These are phyloP conservation scores for Phymatocera aterrima DNA, from an alignment of 2,888 invertebrate species.

Conservation along the genomic window DNA sequence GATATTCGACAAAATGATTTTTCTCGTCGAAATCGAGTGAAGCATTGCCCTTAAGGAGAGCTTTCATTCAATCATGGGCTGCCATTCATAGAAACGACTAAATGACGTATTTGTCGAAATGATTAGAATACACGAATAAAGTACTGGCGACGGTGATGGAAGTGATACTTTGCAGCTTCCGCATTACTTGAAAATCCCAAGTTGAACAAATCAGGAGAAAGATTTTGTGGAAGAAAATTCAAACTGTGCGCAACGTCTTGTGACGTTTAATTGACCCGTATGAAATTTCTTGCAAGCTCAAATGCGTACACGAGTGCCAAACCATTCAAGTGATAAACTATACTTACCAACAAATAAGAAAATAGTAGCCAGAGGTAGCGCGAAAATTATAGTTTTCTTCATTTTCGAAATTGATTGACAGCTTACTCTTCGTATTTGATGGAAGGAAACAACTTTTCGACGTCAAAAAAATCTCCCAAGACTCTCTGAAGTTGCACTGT, in stretches of 20 bases:
- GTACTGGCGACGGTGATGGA: too few relatives aligned
- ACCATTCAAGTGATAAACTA: neutral
- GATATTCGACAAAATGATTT: too few relatives aligned
- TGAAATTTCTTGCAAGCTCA: neutral
- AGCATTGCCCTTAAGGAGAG: too few relatives aligned
- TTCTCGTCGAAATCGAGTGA: too few relatives aligned
- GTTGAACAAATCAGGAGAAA: neutral
- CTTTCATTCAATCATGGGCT: too few relatives aligned
- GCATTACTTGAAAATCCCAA: neutral
- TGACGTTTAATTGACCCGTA: neutral
- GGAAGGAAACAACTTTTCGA: neutral
- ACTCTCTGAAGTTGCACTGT: conserved; percentile 36
- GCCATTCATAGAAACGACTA: too few relatives aligned
- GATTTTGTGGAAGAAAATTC: neutral
- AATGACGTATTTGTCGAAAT: too few relatives aligned
- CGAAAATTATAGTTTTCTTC: neutral
- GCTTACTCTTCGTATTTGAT: neutral
- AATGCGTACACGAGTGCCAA: neutral
- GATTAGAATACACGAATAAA: too few relatives aligned
- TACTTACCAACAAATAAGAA: conserved; percentile 17
- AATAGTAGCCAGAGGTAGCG: neutral
- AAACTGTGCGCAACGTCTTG: neutral
- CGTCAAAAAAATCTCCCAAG: neutral
- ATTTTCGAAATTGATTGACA: neutral
- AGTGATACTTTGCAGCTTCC: too few relatives aligned